A percentile compares a stretch with the other conserved stretches of the same genome.
phyloP scores from a whole-genome alignment of 2,113 vertebrate species.

The Echinops telfairi region DNA sequence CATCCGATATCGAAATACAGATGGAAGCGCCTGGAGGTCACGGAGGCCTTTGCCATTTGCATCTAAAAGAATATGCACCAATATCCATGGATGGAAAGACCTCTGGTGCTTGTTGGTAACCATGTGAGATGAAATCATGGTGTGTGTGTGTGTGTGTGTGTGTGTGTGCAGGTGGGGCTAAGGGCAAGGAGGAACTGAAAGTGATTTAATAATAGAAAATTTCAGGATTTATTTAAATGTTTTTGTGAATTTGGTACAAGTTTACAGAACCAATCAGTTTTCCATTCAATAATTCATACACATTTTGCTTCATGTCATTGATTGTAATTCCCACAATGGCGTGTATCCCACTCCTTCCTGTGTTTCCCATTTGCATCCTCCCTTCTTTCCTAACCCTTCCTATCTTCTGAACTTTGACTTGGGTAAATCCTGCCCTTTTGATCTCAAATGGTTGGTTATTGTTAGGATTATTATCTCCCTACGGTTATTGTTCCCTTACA shows the following conservation, averaged over 20 bases:
- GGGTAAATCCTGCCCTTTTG: too few relatives aligned
- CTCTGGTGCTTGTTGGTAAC: not conserved
- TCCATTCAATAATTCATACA: too few relatives aligned
- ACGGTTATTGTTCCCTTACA: too few relatives aligned
- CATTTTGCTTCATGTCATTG: too few relatives aligned
- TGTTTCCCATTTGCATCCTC: too few relatives aligned
- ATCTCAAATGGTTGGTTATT: too few relatives aligned
- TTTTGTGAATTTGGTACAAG: not conserved
- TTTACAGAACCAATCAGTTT: too few relatives aligned
- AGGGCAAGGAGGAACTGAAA: conserved; percentile 1
- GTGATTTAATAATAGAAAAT: conserved; percentile 23
- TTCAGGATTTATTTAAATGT: not conserved
- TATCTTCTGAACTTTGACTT: too few relatives aligned
- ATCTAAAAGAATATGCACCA: not conserved
- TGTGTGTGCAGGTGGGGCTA: not conserved
- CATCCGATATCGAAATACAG: not conserved
- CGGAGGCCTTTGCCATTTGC: not conserved
- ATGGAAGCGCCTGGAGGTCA: not conserved
- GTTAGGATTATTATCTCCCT: too few relatives aligned
- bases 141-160: not conserved
- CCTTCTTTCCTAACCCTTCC: too few relatives aligned
- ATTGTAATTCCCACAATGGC: too few relatives aligned
- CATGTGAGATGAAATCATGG: not conserved
- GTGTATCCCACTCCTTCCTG: too few relatives aligned
- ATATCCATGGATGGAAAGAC: not conserved